Evolutionary conservation across 2,888 invertebrate genomes (phyloP), one percentile per base, ranked within the genome.

Genomic region (Laothoe populi): DNA sequence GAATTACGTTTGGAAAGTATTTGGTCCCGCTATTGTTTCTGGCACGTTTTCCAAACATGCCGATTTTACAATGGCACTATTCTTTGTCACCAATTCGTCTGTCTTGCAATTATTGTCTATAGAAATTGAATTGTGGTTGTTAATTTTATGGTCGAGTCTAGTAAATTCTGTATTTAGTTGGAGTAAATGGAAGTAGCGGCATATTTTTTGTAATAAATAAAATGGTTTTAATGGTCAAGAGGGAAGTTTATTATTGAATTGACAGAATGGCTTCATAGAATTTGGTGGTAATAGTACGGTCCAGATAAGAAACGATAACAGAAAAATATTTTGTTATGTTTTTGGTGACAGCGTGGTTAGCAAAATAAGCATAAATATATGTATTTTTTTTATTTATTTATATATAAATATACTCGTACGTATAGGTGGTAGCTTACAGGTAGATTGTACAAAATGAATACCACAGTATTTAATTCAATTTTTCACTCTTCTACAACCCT

Each of bases 11-110:
- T 73, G 70, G 70, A 68, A 71, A 66, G 72, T 73, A 82, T 82
- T 77, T 72, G 66, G 63, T 57, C 57, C 68, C 67, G 64, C 72
- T 68, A 79, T 87, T 87, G 86, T 87, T 77, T 85, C 73, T 72
- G 63, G 66, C 78, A 80, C 78, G 79, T 77, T 78, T 77, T 71
- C 70, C 78, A 82, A 82, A 82, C 74, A 81, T 74, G 72, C 75
- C 72, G 72, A 78, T 78, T 79, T 79, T 77, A 66, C 68, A 68
- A 66, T 68, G 75, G 70, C 66, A 60, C 68, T 65, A 68, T 70
- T 73, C 75, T 66, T 68, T 70, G 70, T 68, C 67, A 68, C 69
- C 68, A 64, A 66, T 68, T 67, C 66, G 60, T 64, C 68, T 66
- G 38, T 48, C 38, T 48, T 60, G 31, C 53, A 48, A 40, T 53